Conservation (phyloP, 2,797 vertebrate genomes). For the Helarctos malayanus region DNA sequence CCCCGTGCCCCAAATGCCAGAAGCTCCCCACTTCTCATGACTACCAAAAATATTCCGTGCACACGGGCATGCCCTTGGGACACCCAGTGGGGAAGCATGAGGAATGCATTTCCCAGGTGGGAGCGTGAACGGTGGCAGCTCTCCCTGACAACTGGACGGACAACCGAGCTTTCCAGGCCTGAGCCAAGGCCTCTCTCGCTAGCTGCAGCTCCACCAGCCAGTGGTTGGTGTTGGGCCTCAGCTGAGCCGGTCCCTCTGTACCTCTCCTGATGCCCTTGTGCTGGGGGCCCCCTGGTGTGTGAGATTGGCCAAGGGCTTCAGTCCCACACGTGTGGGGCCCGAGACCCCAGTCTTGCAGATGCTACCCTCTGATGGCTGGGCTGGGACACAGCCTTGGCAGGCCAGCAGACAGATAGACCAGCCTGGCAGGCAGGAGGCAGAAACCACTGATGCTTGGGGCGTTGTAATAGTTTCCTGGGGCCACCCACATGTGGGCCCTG, state of each 20-base stretch:
- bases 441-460: neutral
- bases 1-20: neutral
- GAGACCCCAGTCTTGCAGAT: neutral
- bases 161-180: too few species aligned
- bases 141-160: too few species aligned
- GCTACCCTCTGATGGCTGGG: neutral
- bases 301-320: neutral
- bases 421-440: too few species aligned
- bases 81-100: fast-evolving
- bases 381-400: neutral
- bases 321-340: fast-evolving
- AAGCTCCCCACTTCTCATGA: neutral
- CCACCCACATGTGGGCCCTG: neutral
- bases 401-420: neutral
- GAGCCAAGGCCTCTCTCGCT: neutral
- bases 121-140: neutral
- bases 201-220: neutral
- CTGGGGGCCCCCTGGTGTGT: fast-evolving
- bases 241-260: neutral
- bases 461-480: neutral
- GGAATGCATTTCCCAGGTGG: neutral
- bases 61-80: neutral
- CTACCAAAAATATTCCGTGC: neutral
- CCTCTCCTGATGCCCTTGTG: neutral
- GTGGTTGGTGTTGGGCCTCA: fast-evolving